phyloP scores from a whole-genome alignment of 1,140 invertebrate genomes.

The Anastrepha ludens region DNA sequence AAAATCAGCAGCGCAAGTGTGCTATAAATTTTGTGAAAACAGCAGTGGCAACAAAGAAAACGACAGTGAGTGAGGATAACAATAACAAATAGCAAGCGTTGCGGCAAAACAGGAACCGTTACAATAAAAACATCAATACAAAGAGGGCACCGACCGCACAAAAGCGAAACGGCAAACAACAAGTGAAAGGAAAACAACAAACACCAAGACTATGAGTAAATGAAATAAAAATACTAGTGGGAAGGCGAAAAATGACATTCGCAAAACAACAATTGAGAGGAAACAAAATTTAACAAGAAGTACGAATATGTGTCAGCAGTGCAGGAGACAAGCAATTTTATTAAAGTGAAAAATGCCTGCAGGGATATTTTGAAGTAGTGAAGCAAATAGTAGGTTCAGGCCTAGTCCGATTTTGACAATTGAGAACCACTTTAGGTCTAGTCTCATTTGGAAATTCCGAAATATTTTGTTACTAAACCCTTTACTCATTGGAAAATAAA shows the following conservation, averaged over 20 bases:
- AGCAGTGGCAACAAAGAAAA: background rate
- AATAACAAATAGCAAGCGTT: background rate
- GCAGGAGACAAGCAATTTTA: background rate
- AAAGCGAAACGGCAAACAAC: background rate
- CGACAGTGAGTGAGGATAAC: background rate
- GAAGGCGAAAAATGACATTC: background rate
- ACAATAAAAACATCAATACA: background rate
- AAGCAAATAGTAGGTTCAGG: no score
- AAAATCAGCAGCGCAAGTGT: background rate
- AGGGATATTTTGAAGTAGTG: no score
- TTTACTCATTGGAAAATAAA: no score
- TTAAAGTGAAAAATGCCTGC: no score
- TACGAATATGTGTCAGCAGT: background rate
- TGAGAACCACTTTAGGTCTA: no score
- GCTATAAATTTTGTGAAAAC: conserved; percentile 5
- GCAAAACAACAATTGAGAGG: background rate
- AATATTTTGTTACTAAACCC: no score
- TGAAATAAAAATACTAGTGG: background rate
- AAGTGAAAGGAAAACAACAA: background rate
- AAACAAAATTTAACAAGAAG: background rate
- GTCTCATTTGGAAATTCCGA: no score
- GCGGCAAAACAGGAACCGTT: background rate
- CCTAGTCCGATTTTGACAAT: no score
- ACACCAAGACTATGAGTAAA: background rate
- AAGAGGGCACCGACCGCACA: background rate